Conservation (phyloP, 2,113 vertebrate species). For the Mesitornis unicolor region DNA sequence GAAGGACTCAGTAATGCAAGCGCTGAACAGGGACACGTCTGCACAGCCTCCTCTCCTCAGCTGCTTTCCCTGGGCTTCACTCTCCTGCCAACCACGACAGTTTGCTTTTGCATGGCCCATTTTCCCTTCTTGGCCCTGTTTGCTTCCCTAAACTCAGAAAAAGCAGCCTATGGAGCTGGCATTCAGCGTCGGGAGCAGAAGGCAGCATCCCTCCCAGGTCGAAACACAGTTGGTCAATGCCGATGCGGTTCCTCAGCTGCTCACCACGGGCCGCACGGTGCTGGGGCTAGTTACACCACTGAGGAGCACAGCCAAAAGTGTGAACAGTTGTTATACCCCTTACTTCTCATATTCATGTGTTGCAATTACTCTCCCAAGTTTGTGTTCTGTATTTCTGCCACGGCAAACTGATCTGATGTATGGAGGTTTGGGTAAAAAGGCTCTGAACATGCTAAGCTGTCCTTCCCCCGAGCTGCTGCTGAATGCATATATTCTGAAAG, state of each 20-base stretch:
- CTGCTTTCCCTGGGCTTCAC: neutral
- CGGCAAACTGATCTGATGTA: neutral
- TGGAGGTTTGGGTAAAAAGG: neutral
- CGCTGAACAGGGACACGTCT: neutral
- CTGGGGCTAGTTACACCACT: neutral
- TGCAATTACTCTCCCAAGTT: neutral
- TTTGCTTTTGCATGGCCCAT: neutral
- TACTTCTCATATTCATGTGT: neutral
- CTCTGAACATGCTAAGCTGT: neutral
- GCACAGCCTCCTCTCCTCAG: neutral
- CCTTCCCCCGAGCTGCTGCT: neutral
- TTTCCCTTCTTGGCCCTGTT: neutral
- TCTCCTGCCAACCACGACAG: neutral
- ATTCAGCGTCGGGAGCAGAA: neutral
- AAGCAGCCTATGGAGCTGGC: neutral
- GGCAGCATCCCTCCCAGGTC: neutral
- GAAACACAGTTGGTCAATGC: neutral
- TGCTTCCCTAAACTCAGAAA: neutral
- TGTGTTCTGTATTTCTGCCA: neutral
- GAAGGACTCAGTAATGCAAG: neutral
- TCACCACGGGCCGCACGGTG: accelerated
- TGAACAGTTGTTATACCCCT: neutral
- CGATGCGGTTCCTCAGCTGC: neutral
- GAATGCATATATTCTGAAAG: neutral
- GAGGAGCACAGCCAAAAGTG: neutral